These are phyloP conservation scores for Drosophila takahashii DNA, from an alignment of 1,140 invertebrate species.

Conservation along the genomic window DNA sequence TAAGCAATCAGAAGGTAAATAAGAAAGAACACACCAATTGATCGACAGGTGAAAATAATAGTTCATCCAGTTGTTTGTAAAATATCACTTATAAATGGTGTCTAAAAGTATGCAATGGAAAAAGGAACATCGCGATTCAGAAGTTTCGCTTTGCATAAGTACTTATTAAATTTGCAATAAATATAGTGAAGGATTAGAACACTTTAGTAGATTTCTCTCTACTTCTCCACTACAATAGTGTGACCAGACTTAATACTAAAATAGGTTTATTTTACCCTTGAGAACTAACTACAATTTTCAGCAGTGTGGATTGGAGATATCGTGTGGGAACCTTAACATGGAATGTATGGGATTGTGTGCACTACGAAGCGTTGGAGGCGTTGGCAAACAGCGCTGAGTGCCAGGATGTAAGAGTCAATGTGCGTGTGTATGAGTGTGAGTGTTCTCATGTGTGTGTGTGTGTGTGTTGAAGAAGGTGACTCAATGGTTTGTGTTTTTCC, in stretches of 20 bases:
- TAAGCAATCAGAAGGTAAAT: not conserved
- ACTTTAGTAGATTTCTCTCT: no score
- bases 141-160: no score
- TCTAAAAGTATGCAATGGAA: no score
- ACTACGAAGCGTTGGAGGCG: slow-evolving; percentile 15
- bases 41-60: not conserved
- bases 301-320: slow-evolving; percentile 5
- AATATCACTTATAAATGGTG: no score
- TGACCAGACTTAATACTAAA: no score
- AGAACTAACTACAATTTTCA: not conserved
- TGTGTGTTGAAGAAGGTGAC: slow-evolving; percentile 13
- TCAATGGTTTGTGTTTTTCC: slow-evolving; percentile 30
- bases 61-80: no score
- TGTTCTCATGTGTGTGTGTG: not conserved
- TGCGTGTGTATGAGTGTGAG: not conserved
- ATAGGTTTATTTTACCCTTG: not conserved
- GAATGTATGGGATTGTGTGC: slow-evolving; percentile 16
- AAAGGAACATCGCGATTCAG: no score
- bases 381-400: slow-evolving; percentile 37
- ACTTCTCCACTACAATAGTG: no score
- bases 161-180: no score
- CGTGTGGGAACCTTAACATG: slow-evolving; percentile 4
- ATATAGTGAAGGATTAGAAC: no score
- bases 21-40: not conserved
- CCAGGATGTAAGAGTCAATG: slow-evolving; percentile 26